Evolutionary conservation across 2,113 vertebrate genomes (phyloP), one percentile per base, ranked within the genome.

Genomic region (Xerus inauris): DNA sequence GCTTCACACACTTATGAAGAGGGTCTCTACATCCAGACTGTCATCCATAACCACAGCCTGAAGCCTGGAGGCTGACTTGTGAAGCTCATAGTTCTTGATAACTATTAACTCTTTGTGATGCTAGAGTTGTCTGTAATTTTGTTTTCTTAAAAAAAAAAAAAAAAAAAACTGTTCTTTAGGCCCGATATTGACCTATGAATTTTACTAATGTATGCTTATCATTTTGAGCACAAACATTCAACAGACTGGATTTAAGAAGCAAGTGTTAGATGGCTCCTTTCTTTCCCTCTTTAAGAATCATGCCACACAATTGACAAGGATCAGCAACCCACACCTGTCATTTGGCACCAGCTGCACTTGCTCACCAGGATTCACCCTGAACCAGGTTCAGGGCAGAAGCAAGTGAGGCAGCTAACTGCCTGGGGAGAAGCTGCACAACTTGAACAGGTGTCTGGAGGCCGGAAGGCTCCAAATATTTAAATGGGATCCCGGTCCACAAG

Each of bases 391-490:
- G 57, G 71, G 86, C 40, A 82, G 54, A 90, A 72, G 94, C 71
- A 22, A 79, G 87, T 5, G 20, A 92, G 90, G 91, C 96, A 97
- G 94, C 94, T n/a, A n/a, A n/a, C n/a, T 98, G 94, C 88, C 89
- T 81, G 38, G 77, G 82, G 87, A 92, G 47, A 88, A 95, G 67
- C 72, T 40, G 81, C 91, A 94, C 22, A 45, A 92, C 57, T 95
- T 81, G 65, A 98, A 93, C 96, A 98, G 89, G 96, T 97, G 97
- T 51, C 72, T 85, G 79, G 47, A 87, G 81, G 62, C 42, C 69
- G 45, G 30, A 93, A 93, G 95, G 49, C 54, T 97, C 95, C 84
- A 97, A 91, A 96, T 96, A 95, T 87, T 94, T 95, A 90, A 82
- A 90, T 30, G 42, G n/a, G 67, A 85, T 65, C 17, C 42, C 47